Percentiles rank a stretch among this genome's conserved stretches.
phyloP scores from a whole-genome alignment of 1,140 invertebrate genomes.

The Orchestia grillus region DNA sequence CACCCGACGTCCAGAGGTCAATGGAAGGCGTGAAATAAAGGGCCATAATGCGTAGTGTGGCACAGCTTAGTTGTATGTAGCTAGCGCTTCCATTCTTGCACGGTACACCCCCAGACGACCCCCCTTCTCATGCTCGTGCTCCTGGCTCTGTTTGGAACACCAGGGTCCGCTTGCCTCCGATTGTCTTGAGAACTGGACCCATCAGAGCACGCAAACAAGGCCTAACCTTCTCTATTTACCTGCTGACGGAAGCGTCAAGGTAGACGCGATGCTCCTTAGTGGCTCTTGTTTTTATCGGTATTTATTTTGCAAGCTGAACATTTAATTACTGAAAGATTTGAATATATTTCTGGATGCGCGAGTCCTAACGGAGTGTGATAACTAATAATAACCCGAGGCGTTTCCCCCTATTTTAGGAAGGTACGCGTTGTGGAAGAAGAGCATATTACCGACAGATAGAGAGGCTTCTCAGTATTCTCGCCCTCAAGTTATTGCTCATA shows the following conservation, averaged over 20 bases:
- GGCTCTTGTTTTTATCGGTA: background rate
- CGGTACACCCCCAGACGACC: no score
- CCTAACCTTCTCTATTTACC: background rate
- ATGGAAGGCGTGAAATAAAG: no score
- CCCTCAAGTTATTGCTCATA: background rate
- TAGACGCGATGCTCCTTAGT: background rate
- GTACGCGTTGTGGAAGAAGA: background rate
- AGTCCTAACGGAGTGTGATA: background rate
- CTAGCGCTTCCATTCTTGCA: no score
- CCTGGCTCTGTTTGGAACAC: no score
- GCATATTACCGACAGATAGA: background rate
- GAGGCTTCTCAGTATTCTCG: background rate
- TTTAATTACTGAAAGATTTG: background rate
- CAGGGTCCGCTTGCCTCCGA: background rate
- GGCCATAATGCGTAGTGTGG: no score
- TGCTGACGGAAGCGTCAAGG: background rate
- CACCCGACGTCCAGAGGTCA: no score
- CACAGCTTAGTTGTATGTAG: no score
- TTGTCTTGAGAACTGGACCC: background rate
- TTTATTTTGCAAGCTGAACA: background rate
- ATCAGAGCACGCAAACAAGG: background rate
- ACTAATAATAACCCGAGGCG: no score
- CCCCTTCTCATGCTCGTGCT: no score
- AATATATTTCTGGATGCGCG: background rate
- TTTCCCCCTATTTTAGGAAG: no score